Base-by-base conservation (phyloP, 2,797 vertebrate species). In the Microchirus variegatus region DNA sequence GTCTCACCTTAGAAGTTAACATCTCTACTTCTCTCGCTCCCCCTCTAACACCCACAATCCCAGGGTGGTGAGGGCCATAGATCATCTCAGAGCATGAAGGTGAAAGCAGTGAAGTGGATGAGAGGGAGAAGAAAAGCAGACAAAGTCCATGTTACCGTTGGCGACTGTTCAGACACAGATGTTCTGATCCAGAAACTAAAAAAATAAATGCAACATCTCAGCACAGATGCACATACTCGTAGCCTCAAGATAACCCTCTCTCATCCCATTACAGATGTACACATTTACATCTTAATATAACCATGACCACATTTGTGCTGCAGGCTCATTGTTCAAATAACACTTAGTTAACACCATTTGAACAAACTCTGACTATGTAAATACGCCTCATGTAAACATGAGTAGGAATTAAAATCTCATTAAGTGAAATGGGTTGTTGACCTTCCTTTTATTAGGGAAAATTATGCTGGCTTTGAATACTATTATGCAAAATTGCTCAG, bases 371-470 rank as follows among this genome's bases (percentile, higher is more conserved):
- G 63, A 38, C 31, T 60, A 53, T 53, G 56, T 46, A 66, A 75
- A 64, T 73, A 71, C 0, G 2, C 8, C 53, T 50, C 50, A 61
- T 67, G 65, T 77, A 77, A 82, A 84, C 63, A 70, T 59, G 55
- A 77, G 60, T 43, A 73, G 64, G 51, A 84, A 82, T 86, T 88
- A 75, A 86, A 88, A 67, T 75, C 67, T 42, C 61, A 81, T 88
- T 76, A 76, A 68, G 65, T 80, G 31, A 71, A 81, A 77, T 71
- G 67, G 56, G 53, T 80, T 81, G 76, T 84, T 85, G 81, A 85
- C 85, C 78, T 82, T 83, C 74, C 48, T 59, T 75, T 63, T 76
- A 78, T 85, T 68, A 51, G 48, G 48, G 49, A 50, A 73, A 73
- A 73, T 73, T 65, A 77, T 78, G 43, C 59, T 73, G 62, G 67